Percentiles rank a stretch among this genome's conserved stretches.
phyloP scores from a whole-genome alignment of 2,797 vertebrate genomes.

The Sebastes trivittatus region DNA sequence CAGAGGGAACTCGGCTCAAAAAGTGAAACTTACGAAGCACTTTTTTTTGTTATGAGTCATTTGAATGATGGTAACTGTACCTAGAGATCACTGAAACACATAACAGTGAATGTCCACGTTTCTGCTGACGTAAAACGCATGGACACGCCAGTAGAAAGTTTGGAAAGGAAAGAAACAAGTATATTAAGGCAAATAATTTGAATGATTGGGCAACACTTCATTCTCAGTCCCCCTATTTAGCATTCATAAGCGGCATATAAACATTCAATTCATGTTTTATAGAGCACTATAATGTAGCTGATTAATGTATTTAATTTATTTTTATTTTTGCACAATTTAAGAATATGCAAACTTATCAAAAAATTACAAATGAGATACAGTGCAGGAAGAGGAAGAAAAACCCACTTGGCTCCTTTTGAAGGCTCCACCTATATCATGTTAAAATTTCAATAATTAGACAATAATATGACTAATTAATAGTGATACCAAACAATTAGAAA shows the following conservation, averaged over 20 bases:
- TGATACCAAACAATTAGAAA: too few species aligned
- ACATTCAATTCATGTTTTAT: not conserved
- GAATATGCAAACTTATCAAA: too few species aligned
- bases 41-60: slow-evolving; percentile 20
- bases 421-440: rapidly evolving
- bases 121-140: not conserved
- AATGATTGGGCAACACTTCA: not conserved
- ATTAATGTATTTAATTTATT: too few species aligned
- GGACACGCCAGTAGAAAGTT: not conserved
- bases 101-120: not conserved
- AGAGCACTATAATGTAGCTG: too few species aligned
- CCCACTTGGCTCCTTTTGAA: too few species aligned
- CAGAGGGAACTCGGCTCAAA: slow-evolving; percentile 50
- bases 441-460: too few species aligned
- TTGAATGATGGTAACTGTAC: slow-evolving; percentile 16
- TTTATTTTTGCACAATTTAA: too few species aligned
- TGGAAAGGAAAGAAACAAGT: not conserved
- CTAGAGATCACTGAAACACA: not conserved
- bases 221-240: not conserved
- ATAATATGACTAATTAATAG: too few species aligned
- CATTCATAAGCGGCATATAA: not conserved
- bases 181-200: not conserved
- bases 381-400: too few species aligned
- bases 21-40: slow-evolving; percentile 51
- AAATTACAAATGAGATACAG: too few species aligned